Conservation (phyloP, 2,797 vertebrate species). For the Enteromius argenteus region DNA sequence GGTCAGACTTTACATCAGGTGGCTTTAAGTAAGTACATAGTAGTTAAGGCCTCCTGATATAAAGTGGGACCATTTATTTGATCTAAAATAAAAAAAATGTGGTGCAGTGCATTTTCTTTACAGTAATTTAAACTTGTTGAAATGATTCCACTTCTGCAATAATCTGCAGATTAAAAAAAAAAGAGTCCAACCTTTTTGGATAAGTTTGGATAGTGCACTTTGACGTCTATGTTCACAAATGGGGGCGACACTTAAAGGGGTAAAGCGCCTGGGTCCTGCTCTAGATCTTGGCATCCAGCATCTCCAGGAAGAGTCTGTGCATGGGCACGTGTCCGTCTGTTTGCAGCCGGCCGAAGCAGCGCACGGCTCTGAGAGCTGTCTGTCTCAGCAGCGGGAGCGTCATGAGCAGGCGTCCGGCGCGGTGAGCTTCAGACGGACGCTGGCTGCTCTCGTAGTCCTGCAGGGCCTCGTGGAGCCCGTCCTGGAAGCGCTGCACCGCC, state of each 20-base stretch:
- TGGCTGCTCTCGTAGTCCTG: slow-evolving; percentile 72
- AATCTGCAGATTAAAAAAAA: neutral
- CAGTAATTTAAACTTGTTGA: neutral
- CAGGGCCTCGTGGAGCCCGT: slow-evolving; percentile 76
- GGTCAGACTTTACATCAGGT: no score
- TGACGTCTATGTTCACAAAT: neutral
- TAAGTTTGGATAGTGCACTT: neutral
- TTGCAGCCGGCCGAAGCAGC: slow-evolving; percentile 67
- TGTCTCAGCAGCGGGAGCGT: slow-evolving; percentile 77
- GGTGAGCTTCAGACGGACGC: slow-evolving; percentile 60
- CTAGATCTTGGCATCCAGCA: slow-evolving; percentile 75
- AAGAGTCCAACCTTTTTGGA: neutral
- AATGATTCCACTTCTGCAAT: neutral
- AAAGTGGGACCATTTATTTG: no score
- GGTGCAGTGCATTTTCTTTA: neutral
- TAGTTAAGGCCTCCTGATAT: no score
- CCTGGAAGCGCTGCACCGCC: slow-evolving; percentile 73
- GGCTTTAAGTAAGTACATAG: no score
- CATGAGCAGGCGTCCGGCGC: slow-evolving; percentile 75
- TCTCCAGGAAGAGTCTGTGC: slow-evolving; percentile 81
- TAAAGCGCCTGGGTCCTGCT: neutral
- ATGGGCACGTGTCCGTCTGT: slow-evolving; percentile 66
- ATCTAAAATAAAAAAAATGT: neutral
- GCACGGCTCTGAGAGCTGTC: slow-evolving; percentile 65
- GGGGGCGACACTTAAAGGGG: neutral